Base-by-base conservation (phyloP, 2,113 vertebrate genomes). In the Nycticebus coucang region DNA sequence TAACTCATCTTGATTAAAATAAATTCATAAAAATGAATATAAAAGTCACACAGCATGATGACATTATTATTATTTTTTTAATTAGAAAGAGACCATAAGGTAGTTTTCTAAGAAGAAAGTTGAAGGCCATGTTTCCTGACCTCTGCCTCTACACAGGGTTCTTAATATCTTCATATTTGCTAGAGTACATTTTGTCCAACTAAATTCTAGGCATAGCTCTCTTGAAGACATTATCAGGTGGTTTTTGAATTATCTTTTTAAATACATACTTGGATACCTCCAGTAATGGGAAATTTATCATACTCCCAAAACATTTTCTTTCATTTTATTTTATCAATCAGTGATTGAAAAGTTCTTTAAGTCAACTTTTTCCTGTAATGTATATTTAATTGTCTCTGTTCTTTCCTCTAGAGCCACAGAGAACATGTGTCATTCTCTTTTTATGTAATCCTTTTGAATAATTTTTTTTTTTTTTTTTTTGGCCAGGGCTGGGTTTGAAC, bases 401-500 rank as follows among this genome's bases (percentile, higher is more conserved):
- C 37, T 78, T 96, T 66, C 33, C 68, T 60, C 30, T 57, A 45
- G 74, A 74, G 80, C 66, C 68, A 87, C 45, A 72, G 78, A 81
- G 57, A 77, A 81, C 10, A 87, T 15, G 35, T 50, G 57, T 59
- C 68, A 41, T 85, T 85, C 24, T 74, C 64, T 71, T 41, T 69
- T 86, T 88, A 91, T n/a, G 13, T 64, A 59, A 89, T 79, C 26
- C 35, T 82, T 88, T 50, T 93, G 64, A 93, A 94, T 94, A 89
- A 91, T 82, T 95, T 72, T n/a, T n/a, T n/a, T n/a, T n/a, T n/a
- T n/a, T n/a, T n/a, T n/a, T n/a, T n/a, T n/a, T n/a, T n/a, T n/a
- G n/a, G n/a, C n/a, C n/a, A n/a, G n/a, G n/a, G n/a, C n/a, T n/a
- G n/a, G n/a, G n/a, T n/a, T n/a, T n/a, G n/a, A n/a, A n/a, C n/a